Conservation (phyloP, 2,888 invertebrate genomes). For the Pristionchus mayeri region DNA sequence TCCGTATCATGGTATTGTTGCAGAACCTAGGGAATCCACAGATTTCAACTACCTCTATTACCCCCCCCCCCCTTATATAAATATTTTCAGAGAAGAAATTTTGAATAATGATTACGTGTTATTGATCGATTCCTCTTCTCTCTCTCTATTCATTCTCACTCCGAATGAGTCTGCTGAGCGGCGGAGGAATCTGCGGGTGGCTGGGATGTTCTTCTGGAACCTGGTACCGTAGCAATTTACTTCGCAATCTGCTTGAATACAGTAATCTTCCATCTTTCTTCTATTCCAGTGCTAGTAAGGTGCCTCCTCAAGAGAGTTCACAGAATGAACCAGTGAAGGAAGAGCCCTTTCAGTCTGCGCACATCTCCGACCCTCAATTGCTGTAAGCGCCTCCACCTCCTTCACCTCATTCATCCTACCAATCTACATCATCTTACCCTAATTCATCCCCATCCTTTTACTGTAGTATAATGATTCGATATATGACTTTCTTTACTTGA, state of each 20-base stretch:
- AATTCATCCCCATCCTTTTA: neutral
- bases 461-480: neutral
- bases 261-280: neutral
- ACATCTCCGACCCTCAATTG: neutral
- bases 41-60: too few relatives aligned
- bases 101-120: too few relatives aligned
- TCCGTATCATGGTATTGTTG: too few relatives aligned
- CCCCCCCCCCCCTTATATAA: too few relatives aligned
- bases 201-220: neutral
- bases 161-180: constrained; percentile 5
- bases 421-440: too few relatives aligned
- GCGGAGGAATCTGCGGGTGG: neutral
- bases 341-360: neutral
- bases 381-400: too few relatives aligned
- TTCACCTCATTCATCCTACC: too few relatives aligned
- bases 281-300: neutral
- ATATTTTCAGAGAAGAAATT: too few relatives aligned
- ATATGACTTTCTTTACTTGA: neutral
- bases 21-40: too few relatives aligned
- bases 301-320: neutral
- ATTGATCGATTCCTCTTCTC: too few relatives aligned
- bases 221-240: neutral
- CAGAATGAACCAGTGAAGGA: neutral
- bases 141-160: neutral
- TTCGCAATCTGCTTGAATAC: too few relatives aligned